Evolutionary conservation across 2,888 invertebrate genomes (phyloP).

Genomic region (Harpalus rubripes): DNA sequence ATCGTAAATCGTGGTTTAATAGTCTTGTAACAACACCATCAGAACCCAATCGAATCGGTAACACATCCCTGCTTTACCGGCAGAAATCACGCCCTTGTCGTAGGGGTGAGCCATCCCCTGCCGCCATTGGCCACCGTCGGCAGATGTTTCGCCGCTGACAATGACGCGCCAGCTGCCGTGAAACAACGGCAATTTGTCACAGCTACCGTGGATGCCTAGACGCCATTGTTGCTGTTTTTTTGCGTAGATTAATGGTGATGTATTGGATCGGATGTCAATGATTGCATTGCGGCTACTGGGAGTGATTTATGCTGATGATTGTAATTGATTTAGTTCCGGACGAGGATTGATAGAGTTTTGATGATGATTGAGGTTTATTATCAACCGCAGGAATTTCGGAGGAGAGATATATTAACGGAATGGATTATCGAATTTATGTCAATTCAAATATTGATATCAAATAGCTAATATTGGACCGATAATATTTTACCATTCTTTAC

Average conservation of each 20-base stretch:
- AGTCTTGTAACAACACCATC: slow-evolving; percentile 52
- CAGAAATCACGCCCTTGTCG: slow-evolving; percentile 57
- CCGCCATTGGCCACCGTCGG: slow-evolving; percentile 48
- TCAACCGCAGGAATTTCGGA: slow-evolving; percentile 12
- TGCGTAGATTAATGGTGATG: slow-evolving; percentile 58
- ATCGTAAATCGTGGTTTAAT: slow-evolving; percentile 46
- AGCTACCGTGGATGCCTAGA: slow-evolving; percentile 52
- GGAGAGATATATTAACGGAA: slow-evolving; percentile 1
- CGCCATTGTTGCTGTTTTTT: slow-evolving; percentile 51
- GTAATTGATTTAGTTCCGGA: slow-evolving; percentile 41
- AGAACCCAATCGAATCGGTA: slow-evolving; percentile 50
- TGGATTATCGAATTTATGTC: neutral
- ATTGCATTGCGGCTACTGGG: slow-evolving; percentile 27
- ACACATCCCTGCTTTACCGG: slow-evolving; percentile 17
- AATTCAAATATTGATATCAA: neutral
- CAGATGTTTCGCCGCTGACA: slow-evolving; percentile 56
- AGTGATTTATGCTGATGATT: slow-evolving; percentile 53
- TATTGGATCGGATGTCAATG: slow-evolving; percentile 51
- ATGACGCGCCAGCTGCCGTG: slow-evolving; percentile 57
- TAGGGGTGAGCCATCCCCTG: slow-evolving; percentile 43
- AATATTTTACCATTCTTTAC: neutral
- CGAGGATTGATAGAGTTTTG: slow-evolving; percentile 33
- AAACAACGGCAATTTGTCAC: slow-evolving; percentile 62
- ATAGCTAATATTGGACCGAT: neutral
- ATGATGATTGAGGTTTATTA: slow-evolving; percentile 32